phyloP scores from a whole-genome alignment of 2,797 vertebrate species.

The Lindbergichthys nudifrons region DNA sequence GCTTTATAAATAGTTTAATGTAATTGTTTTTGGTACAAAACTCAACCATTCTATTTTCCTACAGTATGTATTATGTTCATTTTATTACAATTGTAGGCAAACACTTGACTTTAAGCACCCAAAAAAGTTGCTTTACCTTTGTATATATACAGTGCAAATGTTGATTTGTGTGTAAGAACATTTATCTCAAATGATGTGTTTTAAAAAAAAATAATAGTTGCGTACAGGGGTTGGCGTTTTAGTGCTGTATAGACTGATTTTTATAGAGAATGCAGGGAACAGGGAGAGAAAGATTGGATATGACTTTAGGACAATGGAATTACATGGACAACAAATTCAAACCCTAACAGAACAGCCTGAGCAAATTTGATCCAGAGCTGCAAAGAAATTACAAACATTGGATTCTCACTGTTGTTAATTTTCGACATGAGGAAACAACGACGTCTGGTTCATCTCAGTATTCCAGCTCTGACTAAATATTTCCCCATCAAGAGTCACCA shows the following conservation, averaged over 20 bases:
- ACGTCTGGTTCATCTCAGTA: constrained; percentile 51
- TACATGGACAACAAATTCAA: not conserved
- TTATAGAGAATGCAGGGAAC: not conserved
- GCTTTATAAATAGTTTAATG: not conserved
- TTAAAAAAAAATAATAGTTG: no score
- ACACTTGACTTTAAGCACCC: not conserved
- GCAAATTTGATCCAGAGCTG: not conserved
- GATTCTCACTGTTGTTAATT: constrained; percentile 48
- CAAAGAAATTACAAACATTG: not conserved
- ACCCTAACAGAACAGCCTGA: not conserved
- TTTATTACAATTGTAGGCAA: not conserved
- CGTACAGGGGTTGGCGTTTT: no score
- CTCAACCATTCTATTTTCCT: not conserved
- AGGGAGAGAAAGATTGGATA: not conserved
- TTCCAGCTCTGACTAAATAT: constrained; percentile 59
- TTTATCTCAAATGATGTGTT: not conserved
- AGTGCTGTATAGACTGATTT: not conserved
- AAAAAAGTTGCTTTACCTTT: not conserved
- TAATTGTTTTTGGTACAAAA: not conserved
- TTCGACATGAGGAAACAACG: constrained; percentile 33
- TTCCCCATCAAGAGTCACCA: constrained; percentile 46
- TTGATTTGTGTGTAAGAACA: not conserved
- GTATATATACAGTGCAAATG: not conserved
- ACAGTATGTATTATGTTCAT: not conserved
- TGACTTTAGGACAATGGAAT: not conserved